Evolutionary conservation across 92 coral and sea anemone genomes (phyloP).

Genomic region (Epizoanthus scotinus): DNA sequence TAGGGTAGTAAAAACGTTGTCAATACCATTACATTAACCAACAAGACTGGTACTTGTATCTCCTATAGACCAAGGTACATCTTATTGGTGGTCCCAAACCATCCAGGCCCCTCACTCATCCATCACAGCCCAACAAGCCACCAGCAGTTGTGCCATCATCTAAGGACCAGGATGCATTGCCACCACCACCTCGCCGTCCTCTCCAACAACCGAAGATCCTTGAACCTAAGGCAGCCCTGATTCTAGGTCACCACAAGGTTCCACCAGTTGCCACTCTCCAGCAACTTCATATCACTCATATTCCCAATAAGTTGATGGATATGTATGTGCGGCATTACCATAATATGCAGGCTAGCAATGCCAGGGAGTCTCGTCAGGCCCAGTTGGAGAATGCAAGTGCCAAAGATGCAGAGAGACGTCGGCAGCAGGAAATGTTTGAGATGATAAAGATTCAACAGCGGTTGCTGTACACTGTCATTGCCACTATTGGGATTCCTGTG

Average conservation of each 20-base stretch:
- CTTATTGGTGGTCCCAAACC: conserved; percentile 86
- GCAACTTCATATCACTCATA: conserved; percentile 79
- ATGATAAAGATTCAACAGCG: conserved; percentile 94
- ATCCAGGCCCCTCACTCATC: conserved; percentile 44
- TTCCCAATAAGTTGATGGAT: conserved; percentile 84
- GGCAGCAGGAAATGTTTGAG: conserved; percentile 95
- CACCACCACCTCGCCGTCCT: conserved; percentile 75
- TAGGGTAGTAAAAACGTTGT: background rate
- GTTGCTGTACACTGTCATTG: conserved; percentile 88
- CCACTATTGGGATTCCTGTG: conserved; percentile 99
- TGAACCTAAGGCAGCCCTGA: conserved; percentile 86
- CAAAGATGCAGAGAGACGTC: conserved; percentile 73
- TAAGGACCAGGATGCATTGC: conserved; percentile 56
- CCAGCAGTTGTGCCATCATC: conserved; percentile 48
- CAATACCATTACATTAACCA: background rate
- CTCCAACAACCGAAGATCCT: conserved; percentile 88
- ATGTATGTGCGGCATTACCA: conserved; percentile 83
- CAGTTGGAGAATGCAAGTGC: conserved; percentile 72
- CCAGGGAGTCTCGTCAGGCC: conserved; percentile 60
- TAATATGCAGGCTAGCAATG: conserved; percentile 32
- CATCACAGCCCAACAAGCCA: conserved; percentile 54
- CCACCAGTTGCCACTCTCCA: conserved; percentile 74
- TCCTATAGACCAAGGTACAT: conserved; percentile 70
- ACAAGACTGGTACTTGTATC: background rate
- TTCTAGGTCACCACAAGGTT: conserved; percentile 92